These are phyloP conservation scores for Trididemnum clinides DNA, from an alignment of 23 tunicate species.

Conservation along the genomic window DNA sequence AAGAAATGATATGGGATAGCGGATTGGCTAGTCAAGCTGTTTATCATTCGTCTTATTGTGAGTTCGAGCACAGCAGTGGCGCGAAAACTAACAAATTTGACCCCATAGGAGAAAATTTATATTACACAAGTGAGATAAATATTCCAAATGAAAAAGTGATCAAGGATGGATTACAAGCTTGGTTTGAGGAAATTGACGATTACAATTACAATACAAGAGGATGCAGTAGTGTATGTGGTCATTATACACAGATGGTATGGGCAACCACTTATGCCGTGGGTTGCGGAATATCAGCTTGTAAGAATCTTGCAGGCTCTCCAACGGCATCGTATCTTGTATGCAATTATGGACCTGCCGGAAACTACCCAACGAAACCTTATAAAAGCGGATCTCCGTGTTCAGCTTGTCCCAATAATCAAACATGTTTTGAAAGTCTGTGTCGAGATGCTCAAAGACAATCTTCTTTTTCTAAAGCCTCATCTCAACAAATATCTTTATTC, in stretches of 20 bases:
- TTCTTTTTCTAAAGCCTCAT: too few species aligned
- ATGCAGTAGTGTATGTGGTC: not conserved
- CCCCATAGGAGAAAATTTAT: not conserved
- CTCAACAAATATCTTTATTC: too few species aligned
- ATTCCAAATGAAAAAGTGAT: not conserved
- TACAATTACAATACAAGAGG: not conserved
- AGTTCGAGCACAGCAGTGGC: not conserved
- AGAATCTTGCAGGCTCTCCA: not conserved
- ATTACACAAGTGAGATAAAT: not conserved
- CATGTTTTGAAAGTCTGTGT: not conserved
- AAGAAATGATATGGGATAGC: not conserved
- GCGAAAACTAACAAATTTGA: not conserved
- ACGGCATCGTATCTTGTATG: not conserved
- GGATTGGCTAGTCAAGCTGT: not conserved
- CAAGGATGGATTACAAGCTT: not conserved
- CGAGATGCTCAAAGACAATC: too few species aligned
- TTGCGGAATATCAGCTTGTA: not conserved
- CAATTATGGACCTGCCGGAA: not conserved
- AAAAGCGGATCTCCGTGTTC: not conserved
- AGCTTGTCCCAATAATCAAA: not conserved
- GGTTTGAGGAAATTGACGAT: not conserved
- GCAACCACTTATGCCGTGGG: conserved; percentile 11
- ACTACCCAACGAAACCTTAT: not conserved
- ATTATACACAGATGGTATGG: conserved; percentile 23
- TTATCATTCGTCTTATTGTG: not conserved